Evolutionary conservation across 2,888 invertebrate species (phyloP), one percentile per base, ranked within the genome.

Genomic region (Oxytorus armatus): DNA sequence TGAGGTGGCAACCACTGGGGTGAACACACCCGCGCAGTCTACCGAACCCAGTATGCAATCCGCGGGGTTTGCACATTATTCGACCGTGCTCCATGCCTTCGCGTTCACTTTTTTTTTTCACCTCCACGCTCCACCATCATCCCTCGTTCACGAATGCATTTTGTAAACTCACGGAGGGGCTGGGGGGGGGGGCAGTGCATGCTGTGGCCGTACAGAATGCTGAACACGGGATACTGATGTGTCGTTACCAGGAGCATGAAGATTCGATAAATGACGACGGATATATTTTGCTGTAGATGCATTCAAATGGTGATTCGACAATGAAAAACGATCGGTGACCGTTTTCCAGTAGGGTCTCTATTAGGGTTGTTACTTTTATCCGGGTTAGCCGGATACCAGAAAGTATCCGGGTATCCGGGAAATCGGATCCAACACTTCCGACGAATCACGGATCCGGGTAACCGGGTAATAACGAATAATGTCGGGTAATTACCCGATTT

Each of bases 11-110:
- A 16, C 16, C 21, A n/a, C n/a, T n/a, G n/a, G n/a, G n/a, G n/a
- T n/a, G n/a, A n/a, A n/a, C 11, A 29, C 63, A 73, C 73, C 73
- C 73, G 25, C 73, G 44, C 63, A 73, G 29, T 42, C n/a, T 10
- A 33, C 29, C 29, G 33, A 23, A 73, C 51, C 72, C 23, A 14
- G 29, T n/a, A 61, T 61, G 36, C 49, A 61, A 36, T 39, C 21
- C 18, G 18, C 18, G 29, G 44, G 18, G 4, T 47, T 70, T 47
- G 11, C 49, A 23, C 16, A 57, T n/a, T n/a, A n/a, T 55, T 25
- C 14, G 55, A 33, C 29, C 44, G 29, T n/a, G 14, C 8, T 36
- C 10, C 25, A 18, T 49, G 5, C 18, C 16, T 11, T n/a, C n/a
- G n/a, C 16, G 7, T 39, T 47, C 14, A 3, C 10, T 36, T 25